A percentile compares a stretch with the other conserved stretches of the same genome.
phyloP scores from a whole-genome alignment of 2,113 vertebrate species.

The Trogon surrucura region DNA sequence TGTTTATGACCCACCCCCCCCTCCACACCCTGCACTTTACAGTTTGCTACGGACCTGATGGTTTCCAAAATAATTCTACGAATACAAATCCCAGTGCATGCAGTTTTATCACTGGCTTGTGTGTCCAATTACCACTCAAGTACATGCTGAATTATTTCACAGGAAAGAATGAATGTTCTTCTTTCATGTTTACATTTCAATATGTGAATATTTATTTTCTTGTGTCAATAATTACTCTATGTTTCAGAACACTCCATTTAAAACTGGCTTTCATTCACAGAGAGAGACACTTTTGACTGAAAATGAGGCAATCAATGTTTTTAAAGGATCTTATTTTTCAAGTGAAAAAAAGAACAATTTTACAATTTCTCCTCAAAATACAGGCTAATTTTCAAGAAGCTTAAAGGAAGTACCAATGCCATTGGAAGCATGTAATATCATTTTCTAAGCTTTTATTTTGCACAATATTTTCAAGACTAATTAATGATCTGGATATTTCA shows the following conservation, averaged over 20 bases:
- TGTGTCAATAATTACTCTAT: constrained; percentile 53
- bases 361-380: constrained; percentile 44
- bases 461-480: not conserved
- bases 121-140: not conserved
- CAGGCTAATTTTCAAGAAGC: constrained; percentile 47
- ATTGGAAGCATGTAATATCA: not conserved
- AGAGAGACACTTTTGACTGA: constrained; percentile 44
- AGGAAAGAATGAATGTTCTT: constrained; percentile 31
- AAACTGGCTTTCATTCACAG: constrained; percentile 63
- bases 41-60: not conserved
- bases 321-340: constrained; percentile 50
- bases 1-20: not conserved
- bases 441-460: constrained; percentile 24
- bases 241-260: constrained; percentile 55
- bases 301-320: constrained; percentile 64
- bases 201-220: constrained; percentile 60
- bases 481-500: not conserved
- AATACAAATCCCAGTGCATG: not conserved
- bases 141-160: not conserved
- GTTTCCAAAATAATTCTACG: not conserved
- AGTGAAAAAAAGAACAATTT: constrained; percentile 34
- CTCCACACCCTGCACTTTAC: not conserved
- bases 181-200: constrained; percentile 51
- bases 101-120: not conserved
- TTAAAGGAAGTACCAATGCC: not conserved